These are phyloP conservation scores for Coryphaenoides rupestris DNA, from an alignment of 2,113 vertebrate species.

Conservation along the genomic window DNA sequence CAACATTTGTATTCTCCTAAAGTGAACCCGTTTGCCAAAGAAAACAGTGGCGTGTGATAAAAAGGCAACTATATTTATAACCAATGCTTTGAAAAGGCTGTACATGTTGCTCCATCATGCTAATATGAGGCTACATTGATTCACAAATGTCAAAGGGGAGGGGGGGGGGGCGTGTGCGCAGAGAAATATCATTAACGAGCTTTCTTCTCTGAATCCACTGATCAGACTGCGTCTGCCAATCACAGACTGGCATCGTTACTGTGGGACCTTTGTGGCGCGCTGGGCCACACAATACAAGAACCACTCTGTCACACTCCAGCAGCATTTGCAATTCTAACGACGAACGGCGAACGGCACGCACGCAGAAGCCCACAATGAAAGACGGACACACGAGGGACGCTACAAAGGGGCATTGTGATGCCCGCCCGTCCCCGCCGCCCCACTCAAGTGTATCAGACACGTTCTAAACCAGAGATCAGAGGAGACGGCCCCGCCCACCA, in stretches of 20 bases:
- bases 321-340: constrained; percentile 68
- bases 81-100: not conserved
- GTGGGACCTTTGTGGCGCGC: constrained; percentile 47
- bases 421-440: no score
- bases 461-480: constrained; percentile 54
- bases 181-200: constrained; percentile 37
- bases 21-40: no score
- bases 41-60: no score
- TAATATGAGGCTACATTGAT: constrained; percentile 35
- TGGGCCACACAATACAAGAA: constrained; percentile 58
- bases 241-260: constrained; percentile 8
- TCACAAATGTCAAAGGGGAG: constrained; percentile 45
- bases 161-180: constrained; percentile 16
- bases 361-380: constrained; percentile 59
- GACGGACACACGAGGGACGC: constrained; percentile 41
- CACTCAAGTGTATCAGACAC: constrained; percentile 43
- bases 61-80: no score
- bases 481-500: constrained; percentile 19
- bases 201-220: constrained; percentile 48
- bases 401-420: constrained; percentile 65
- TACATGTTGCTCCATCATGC: constrained; percentile 35
- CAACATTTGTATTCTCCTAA: no score
- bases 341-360: constrained; percentile 48
- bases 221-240: constrained; percentile 29
- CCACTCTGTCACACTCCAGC: constrained; percentile 52